Conservation (phyloP, 53 echinoderm and acorn worm species). For the Paelopatides confundens region DNA sequence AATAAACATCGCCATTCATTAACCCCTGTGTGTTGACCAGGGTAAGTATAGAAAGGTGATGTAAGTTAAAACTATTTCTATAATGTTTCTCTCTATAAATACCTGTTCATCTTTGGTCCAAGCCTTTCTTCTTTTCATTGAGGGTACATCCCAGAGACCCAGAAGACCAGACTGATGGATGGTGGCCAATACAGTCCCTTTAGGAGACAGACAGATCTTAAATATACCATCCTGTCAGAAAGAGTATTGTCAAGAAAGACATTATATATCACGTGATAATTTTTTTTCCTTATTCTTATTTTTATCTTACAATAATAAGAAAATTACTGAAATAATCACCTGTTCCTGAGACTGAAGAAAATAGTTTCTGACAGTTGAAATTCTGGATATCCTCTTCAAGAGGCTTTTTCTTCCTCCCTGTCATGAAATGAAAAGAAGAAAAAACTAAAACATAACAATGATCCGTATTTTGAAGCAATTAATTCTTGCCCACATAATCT, state of each 20-base stretch:
- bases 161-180: slow-evolving; percentile 90
- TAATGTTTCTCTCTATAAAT: background rate
- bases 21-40: too few relatives aligned
- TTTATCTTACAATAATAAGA: too few relatives aligned
- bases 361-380: slow-evolving; percentile 59
- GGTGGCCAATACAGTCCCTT: slow-evolving; percentile 79
- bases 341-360: slow-evolving; percentile 67
- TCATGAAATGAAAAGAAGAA: too few relatives aligned
- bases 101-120: slow-evolving; percentile 94
- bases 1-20: background rate
- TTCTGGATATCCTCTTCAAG: slow-evolving; percentile 38
- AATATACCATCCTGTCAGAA: slow-evolving; percentile 87
- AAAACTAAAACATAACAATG: background rate
- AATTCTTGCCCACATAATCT: too few relatives aligned
- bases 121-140: slow-evolving; percentile 74
- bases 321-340: slow-evolving; percentile 17
- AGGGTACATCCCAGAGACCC: slow-evolving; percentile 92
- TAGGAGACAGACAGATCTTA: slow-evolving; percentile 90
- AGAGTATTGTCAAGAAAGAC: background rate
- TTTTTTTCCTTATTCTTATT: background rate
- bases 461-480: too few relatives aligned
- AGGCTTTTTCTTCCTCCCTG: slow-evolving; percentile 39
- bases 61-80: background rate
- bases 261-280: background rate
- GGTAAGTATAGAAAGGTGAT: too few relatives aligned